Evolutionary conservation across 2,888 invertebrate species (phyloP).

Genomic region (Pecten maximus): DNA sequence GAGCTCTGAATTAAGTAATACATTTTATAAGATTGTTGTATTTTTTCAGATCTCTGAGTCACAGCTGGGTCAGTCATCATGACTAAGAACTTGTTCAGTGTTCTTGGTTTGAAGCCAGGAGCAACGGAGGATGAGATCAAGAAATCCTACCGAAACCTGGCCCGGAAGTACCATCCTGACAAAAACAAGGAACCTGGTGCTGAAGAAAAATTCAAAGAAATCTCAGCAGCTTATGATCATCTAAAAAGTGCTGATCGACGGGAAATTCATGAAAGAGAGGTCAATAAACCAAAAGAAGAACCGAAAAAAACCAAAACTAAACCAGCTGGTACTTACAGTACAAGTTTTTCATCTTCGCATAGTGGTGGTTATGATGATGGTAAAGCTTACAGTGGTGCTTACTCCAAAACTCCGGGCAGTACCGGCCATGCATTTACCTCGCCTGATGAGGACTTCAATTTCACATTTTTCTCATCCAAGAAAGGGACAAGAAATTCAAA

Average conservation of each 20-base stretch:
- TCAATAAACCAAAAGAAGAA: constrained; percentile 57
- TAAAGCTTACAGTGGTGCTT: constrained; percentile 40
- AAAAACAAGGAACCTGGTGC: constrained; percentile 77
- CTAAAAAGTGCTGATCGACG: constrained; percentile 71
- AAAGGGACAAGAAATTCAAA: constrained; percentile 36
- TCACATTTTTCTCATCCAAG: constrained; percentile 39
- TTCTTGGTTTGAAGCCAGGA: constrained; percentile 72
- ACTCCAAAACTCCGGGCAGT: constrained; percentile 41
- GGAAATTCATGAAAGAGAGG: constrained; percentile 71
- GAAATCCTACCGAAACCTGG: constrained; percentile 77
- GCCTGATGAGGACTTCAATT: constrained; percentile 39
- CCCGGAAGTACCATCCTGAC: constrained; percentile 80
- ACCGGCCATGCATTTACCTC: neutral
- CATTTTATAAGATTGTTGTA: neutral
- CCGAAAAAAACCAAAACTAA: constrained; percentile 39
- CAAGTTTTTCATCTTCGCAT: constrained; percentile 41
- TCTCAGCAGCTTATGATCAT: constrained; percentile 77
- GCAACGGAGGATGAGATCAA: constrained; percentile 78
- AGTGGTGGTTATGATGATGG: constrained; percentile 41
- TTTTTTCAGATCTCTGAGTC: neutral
- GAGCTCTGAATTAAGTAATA: too few species aligned
- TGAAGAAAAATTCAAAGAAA: constrained; percentile 80
- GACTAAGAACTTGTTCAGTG: constrained; percentile 73
- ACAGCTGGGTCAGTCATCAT: constrained; percentile 40
- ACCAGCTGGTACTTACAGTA: constrained; percentile 43